phyloP scores from a whole-genome alignment of 2,888 invertebrate species.

The Melitaea athalia region DNA sequence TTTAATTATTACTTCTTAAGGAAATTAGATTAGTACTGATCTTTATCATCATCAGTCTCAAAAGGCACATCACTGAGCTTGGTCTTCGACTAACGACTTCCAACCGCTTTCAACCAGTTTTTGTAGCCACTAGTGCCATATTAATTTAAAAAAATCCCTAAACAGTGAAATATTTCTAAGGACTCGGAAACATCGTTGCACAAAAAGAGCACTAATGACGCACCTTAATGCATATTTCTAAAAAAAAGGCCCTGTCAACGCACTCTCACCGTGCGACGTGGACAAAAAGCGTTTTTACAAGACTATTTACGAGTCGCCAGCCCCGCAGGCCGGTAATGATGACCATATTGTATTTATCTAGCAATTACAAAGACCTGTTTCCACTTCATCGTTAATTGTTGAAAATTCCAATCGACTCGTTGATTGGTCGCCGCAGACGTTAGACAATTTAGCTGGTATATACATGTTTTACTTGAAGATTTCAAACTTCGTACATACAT shows the following conservation, averaged over 20 bases:
- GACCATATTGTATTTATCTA: constrained; percentile 27
- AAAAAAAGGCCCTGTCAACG: background rate
- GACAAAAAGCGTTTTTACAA: constrained; percentile 5
- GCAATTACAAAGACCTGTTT: constrained; percentile 20
- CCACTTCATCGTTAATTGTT: background rate
- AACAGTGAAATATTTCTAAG: background rate
- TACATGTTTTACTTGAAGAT: too few species aligned
- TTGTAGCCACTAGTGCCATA: too few species aligned
- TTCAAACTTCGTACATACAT: too few species aligned
- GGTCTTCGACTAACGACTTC: too few species aligned
- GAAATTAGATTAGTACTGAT: too few species aligned
- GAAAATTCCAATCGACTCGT: background rate
- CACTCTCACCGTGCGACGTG: background rate
- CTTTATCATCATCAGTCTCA: too few species aligned
- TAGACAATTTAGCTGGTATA: too few species aligned
- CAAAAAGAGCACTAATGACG: background rate
- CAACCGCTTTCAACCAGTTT: too few species aligned
- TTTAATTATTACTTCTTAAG: too few species aligned
- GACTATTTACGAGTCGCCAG: constrained; percentile 2
- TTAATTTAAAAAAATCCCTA: too few species aligned
- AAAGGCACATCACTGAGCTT: too few species aligned
- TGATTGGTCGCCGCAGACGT: too few species aligned
- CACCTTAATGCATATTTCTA: background rate
- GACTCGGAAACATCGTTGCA: background rate
- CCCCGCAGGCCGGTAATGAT: constrained; percentile 26